A percentile compares a stretch with the other conserved stretches of the same genome.
These are phyloP conservation scores for Polyommatus icarus DNA, from an alignment of 2,888 invertebrate species.

Conservation along the genomic window DNA sequence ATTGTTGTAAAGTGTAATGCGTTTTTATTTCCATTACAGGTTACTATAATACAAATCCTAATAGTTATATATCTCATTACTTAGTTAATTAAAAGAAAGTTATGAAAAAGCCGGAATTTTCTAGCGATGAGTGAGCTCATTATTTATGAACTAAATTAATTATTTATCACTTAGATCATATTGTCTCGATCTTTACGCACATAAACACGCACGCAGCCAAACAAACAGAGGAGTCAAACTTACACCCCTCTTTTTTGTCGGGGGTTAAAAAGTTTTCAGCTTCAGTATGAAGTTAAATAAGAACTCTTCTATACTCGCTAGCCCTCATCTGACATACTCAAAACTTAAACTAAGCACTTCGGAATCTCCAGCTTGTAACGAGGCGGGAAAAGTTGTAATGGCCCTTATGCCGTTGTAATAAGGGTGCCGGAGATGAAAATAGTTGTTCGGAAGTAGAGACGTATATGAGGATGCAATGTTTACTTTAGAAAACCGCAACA, in stretches of 20 bases:
- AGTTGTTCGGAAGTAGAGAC: constrained; percentile 59
- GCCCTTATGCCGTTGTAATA: constrained; percentile 31
- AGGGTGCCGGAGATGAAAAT: constrained; percentile 27
- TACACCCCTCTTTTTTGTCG: background rate
- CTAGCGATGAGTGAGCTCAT: too few relatives aligned
- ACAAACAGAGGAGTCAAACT: background rate
- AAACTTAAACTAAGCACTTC: constrained; percentile 33
- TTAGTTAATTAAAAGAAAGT: too few relatives aligned
- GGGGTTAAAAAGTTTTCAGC: background rate
- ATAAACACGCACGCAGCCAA: background rate
- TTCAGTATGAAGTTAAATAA: background rate
- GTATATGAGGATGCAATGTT: constrained; percentile 66
- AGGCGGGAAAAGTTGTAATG: constrained; percentile 23
- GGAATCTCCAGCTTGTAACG: constrained; percentile 13
- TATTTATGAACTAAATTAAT: too few relatives aligned
- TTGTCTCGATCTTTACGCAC: too few relatives aligned
- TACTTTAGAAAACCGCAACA: constrained; percentile 68
- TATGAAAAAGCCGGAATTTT: too few relatives aligned
- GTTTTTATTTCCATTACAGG: too few relatives aligned
- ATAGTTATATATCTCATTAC: too few relatives aligned
- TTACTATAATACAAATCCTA: too few relatives aligned
- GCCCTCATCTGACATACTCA: constrained; percentile 22
- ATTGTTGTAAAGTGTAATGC: too few relatives aligned
- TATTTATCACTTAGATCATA: too few relatives aligned
- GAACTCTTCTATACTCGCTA: background rate